These are phyloP conservation scores for Stenichneumon culpator DNA, from an alignment of 2,888 invertebrate genomes.

Conservation along the genomic window DNA sequence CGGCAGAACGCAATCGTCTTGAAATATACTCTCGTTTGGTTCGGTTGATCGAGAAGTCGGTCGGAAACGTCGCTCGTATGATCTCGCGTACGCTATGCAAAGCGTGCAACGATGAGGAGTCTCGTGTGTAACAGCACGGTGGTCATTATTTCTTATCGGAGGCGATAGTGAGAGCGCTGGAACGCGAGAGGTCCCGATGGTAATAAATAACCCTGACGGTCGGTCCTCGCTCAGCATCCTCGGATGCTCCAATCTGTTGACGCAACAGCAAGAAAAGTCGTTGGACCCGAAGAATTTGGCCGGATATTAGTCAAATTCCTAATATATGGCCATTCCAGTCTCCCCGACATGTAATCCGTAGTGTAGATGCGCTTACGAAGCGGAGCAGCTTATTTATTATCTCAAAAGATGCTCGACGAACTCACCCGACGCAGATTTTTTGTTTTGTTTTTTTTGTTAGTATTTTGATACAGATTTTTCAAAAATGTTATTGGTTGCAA, in stretches of 20 bases:
- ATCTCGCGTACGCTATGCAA: slow-evolving; percentile 3
- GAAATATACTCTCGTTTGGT: slow-evolving; percentile 33
- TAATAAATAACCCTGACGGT: slow-evolving; percentile 30
- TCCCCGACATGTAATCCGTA: background rate
- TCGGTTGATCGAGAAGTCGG: slow-evolving; percentile 15
- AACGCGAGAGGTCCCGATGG: slow-evolving; percentile 28
- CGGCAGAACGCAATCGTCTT: slow-evolving; percentile 1
- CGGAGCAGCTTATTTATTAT: background rate
- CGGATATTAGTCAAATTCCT: background rate
- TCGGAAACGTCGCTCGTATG: background rate
- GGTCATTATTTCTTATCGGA: slow-evolving; percentile 51
- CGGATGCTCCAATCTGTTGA: background rate
- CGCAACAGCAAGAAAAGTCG: background rate
- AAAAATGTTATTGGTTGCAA: too few species aligned
- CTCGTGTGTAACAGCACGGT: background rate
- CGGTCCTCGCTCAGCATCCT: slow-evolving; percentile 9
- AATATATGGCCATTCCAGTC: background rate
- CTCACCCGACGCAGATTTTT: too few species aligned
- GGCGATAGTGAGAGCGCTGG: slow-evolving; percentile 44
- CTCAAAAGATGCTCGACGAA: background rate
- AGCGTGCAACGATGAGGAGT: slow-evolving; percentile 8
- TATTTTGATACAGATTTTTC: too few species aligned
- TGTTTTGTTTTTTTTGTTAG: too few species aligned
- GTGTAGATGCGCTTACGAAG: background rate
- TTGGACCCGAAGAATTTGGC: background rate